Evolutionary conservation across 2,888 invertebrate species (phyloP).

Genomic region (Erebia epiphron): DNA sequence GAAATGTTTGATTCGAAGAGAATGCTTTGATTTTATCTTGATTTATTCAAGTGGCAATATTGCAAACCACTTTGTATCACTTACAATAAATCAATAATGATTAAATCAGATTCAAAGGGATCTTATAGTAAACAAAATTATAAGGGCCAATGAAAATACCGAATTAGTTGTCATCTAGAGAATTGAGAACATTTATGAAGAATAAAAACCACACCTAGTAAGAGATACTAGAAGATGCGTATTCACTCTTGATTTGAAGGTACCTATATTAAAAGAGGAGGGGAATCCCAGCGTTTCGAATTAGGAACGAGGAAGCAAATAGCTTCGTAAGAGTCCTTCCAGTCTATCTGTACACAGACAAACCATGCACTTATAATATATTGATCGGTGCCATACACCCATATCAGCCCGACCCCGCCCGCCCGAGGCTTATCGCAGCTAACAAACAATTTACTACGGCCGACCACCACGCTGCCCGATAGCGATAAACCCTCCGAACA

Average conservation of each 20-base stretch:
- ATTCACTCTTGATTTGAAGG: no score
- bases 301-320: no score
- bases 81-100: constrained; percentile 9
- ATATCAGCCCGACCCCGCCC: constrained; percentile 14
- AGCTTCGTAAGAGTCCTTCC: background rate
- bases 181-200: no score
- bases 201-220: no score
- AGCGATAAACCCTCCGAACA: constrained; percentile 17
- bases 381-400: constrained; percentile 2
- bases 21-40: constrained; percentile 23
- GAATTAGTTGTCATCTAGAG: no score
- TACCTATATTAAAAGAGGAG: no score
- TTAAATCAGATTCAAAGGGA: constrained; percentile 5
- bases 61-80: constrained; percentile 18
- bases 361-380: no score
- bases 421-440: constrained; percentile 36
- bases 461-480: constrained; percentile 27
- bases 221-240: no score
- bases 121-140: background rate
- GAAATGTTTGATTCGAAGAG: constrained; percentile 6
- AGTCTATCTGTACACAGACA: background rate
- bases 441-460: constrained; percentile 32
- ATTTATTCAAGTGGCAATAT: constrained; percentile 22
- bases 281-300: no score
- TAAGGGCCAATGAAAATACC: background rate